Evolutionary conservation across 2,113 vertebrate genomes (phyloP).

Genomic region (Polypterus senegalus): DNA sequence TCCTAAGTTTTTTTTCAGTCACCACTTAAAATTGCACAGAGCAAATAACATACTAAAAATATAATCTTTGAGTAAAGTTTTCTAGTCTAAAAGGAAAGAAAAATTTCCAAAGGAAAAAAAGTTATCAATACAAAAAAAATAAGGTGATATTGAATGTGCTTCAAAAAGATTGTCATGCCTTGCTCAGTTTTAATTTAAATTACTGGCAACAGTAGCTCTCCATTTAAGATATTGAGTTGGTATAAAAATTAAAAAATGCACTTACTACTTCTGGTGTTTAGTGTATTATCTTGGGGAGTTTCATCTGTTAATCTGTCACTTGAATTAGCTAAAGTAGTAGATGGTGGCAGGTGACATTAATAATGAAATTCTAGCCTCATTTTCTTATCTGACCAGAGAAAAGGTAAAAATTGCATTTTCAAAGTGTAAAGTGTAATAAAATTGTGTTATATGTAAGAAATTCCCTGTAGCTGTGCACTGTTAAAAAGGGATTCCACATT

Average conservation of each 20-base stretch:
- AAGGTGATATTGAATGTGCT: conserved; percentile 38
- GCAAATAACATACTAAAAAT: too few species aligned
- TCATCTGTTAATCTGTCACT: conserved; percentile 65
- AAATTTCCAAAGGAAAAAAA: not conserved
- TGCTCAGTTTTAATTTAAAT: conserved; percentile 69
- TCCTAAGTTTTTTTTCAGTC: too few species aligned
- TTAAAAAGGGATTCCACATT: too few species aligned
- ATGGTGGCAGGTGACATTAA: conserved; percentile 69
- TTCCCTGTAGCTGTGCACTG: too few species aligned
- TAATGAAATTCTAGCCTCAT: conserved; percentile 67
- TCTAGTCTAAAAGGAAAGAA: too few species aligned
- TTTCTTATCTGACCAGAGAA: conserved; percentile 60
- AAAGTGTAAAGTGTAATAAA: conserved; percentile 36
- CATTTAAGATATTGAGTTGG: conserved; percentile 73
- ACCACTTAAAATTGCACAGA: too few species aligned
- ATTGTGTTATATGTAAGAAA: conserved; percentile 23
- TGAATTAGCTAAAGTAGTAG: conserved; percentile 59
- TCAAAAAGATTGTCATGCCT: conserved; percentile 67
- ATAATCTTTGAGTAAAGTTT: too few species aligned
- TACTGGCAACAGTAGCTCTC: conserved; percentile 71
- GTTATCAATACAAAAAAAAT: conserved; percentile 25
- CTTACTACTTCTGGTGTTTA: conserved; percentile 55
- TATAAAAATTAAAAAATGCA: conserved; percentile 67
- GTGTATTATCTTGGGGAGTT: conserved; percentile 54
- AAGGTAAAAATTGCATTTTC: conserved; percentile 40